Base-by-base conservation (phyloP, 2,888 invertebrate genomes). In the Fragum fragum region DNA sequence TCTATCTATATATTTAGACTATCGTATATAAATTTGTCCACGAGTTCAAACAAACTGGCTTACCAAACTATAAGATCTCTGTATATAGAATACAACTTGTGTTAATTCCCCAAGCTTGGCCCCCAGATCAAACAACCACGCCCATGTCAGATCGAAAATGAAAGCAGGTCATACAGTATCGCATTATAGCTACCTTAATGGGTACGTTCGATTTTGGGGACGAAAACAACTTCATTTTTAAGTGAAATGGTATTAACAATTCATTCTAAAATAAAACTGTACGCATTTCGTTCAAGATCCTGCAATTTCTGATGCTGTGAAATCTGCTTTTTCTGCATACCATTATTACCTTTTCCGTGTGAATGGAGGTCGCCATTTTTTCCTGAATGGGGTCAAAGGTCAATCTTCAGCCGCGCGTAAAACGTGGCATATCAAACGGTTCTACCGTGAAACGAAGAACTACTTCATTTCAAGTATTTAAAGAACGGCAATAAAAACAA, bases 351-450 rank as follows among this genome's bases (percentile, higher is more conserved):
- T 66, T 66, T 66, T 42, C 36, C 23, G 9, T 23, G 42, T 42
- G 66, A 66, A 42, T 86, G 87, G 87, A 86, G 77, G 87, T 85
- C 87, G 87, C 87, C 87, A 88, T 88, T 72, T 85, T 88, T 76
- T 76, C 61, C 74, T 26, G 16, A n/a, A 36, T 71, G 32, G 71
- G 81, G 83, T 83, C 79, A 83, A 83, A 79, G 79, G 79, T 79
- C 73, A 79, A 18, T 32, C 21, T 23, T 66, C 66, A 42, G n/a
- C 42, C 39, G 66, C 66, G 66, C 66, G 39, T 14, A 66, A 66
- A 66, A 32, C 66, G 26, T 1, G 66, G 39, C 66, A 42, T 23
- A 0, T 9, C n/a, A 66, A 42, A 39, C 1, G 32, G n/a, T n/a
- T n/a, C n/a, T n/a, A n/a, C n/a, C n/a, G n/a, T n/a, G n/a, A n/a